Evolutionary conservation across 2,113 vertebrate genomes (phyloP).

Genomic region (Ochotona curzoniae): DNA sequence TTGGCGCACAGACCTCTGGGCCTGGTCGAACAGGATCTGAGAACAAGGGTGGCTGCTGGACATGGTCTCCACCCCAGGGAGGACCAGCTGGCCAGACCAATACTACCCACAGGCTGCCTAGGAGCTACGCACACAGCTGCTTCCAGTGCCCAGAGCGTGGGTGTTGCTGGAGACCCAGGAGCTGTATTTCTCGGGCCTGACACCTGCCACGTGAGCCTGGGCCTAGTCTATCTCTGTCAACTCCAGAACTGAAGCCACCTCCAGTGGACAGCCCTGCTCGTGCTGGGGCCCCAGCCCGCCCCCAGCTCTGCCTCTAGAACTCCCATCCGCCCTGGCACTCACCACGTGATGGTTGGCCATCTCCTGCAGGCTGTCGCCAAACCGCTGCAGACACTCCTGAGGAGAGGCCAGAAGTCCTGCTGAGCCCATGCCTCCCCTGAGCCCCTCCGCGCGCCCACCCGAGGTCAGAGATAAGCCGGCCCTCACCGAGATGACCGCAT

Average conservation of each 20-base stretch:
- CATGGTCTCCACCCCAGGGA: not conserved
- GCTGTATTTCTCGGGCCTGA: conserved; percentile 11
- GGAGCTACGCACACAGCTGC: too few species aligned
- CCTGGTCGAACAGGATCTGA: conserved; percentile 98
- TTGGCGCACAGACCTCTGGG: conserved; percentile 96
- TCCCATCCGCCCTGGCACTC: not conserved
- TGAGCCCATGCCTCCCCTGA: not conserved
- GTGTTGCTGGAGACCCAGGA: not conserved
- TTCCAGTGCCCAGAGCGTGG: too few species aligned
- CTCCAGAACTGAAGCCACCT: not conserved
- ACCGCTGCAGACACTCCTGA: conserved; percentile 97
- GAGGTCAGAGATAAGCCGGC: not conserved
- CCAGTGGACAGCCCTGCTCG: not conserved
- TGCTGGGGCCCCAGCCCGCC: too few species aligned
- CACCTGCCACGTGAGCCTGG: not conserved
- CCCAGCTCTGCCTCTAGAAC: too few species aligned
- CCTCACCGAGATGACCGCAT: conserved; percentile 96
- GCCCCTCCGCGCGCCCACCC: not conserved
- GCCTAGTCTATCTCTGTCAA: too few species aligned
- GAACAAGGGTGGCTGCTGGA: not conserved
- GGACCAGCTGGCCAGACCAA: not conserved
- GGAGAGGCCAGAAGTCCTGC: not conserved
- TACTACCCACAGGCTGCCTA: not conserved
- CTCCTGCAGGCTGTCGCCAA: conserved; percentile 97
- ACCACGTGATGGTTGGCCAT: conserved; percentile 99